Conservation (phyloP, 30 jellyfish, hydroid and myxozoan genomes). For the Haliclystus octoradiatus region DNA sequence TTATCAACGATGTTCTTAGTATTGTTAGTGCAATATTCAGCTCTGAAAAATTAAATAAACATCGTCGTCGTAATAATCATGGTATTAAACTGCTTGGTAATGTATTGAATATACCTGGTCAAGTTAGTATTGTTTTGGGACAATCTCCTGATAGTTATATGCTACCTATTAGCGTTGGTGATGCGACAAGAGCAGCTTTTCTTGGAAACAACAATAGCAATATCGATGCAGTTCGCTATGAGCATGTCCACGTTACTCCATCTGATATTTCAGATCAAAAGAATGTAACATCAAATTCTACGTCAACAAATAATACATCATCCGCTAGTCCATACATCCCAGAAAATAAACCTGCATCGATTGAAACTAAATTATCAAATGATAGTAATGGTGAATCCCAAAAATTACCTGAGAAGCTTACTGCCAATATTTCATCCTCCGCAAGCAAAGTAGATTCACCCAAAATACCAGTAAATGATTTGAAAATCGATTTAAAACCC, state of each 20-base stretch:
- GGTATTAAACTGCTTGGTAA: neutral
- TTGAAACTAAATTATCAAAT: neutral
- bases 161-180: slow-evolving; percentile 34
- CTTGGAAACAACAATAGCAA: slow-evolving; percentile 48
- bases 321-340: slow-evolving; percentile 2
- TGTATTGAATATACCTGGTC: slow-evolving; percentile 18
- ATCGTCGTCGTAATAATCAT: neutral
- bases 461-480: neutral
- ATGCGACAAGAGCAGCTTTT: slow-evolving; percentile 18
- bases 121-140: slow-evolving; percentile 46
- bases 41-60: neutral
- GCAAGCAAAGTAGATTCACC: neutral
- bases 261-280: neutral
- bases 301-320: neutral
- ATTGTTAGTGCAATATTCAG: slow-evolving; percentile 61
- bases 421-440: neutral
- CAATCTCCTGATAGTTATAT: slow-evolving; percentile 65
- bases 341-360: neutral
- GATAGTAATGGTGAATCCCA: neutral
- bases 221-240: slow-evolving; percentile 68
- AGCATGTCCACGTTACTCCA: slow-evolving; percentile 63
- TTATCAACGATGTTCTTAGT: slow-evolving; percentile 74
- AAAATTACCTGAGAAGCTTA: neutral
- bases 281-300: neutral
- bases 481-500: neutral